Conservation (phyloP, 2,113 vertebrate species). For the Myotis lucifugus region DNA sequence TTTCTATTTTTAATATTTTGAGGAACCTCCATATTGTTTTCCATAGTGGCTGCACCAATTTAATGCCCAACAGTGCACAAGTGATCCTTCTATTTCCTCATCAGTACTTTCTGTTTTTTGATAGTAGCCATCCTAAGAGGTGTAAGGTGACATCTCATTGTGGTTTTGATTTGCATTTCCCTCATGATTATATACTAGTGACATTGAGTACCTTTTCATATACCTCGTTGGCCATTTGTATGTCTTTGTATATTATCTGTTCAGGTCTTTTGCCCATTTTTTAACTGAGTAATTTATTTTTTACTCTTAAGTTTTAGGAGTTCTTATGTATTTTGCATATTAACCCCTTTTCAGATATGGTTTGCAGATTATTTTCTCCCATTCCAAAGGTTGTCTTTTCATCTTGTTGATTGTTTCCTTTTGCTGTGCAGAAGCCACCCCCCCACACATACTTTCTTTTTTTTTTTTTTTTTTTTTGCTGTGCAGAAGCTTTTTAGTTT, state of each 20-base stretch:
- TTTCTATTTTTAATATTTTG: constrained; percentile 11
- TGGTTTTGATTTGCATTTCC: constrained; percentile 13
- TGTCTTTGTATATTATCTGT: neutral
- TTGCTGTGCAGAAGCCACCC: neutral
- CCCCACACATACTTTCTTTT: too few species aligned
- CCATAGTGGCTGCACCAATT: neutral
- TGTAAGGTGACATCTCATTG: neutral
- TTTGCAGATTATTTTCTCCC: neutral
- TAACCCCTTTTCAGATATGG: neutral
- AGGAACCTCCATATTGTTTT: neutral
- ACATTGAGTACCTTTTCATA: neutral
- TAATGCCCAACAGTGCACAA: neutral
- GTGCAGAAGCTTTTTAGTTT: neutral
- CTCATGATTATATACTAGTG: neutral
- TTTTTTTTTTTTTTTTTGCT: too few species aligned
- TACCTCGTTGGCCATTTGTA: neutral
- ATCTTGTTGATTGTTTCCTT: neutral
- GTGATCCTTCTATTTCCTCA: neutral
- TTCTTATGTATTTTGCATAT: constrained; percentile 5
- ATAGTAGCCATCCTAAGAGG: neutral
- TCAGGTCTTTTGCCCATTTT: neutral
- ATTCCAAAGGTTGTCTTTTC: neutral
- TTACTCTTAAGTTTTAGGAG: neutral
- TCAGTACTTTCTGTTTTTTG: neutral
- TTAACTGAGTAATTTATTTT: neutral